A percentile compares a stretch with the other conserved stretches of the same genome.
phyloP scores from a whole-genome alignment of 2,797 vertebrate genomes.

The Pterois miles region DNA sequence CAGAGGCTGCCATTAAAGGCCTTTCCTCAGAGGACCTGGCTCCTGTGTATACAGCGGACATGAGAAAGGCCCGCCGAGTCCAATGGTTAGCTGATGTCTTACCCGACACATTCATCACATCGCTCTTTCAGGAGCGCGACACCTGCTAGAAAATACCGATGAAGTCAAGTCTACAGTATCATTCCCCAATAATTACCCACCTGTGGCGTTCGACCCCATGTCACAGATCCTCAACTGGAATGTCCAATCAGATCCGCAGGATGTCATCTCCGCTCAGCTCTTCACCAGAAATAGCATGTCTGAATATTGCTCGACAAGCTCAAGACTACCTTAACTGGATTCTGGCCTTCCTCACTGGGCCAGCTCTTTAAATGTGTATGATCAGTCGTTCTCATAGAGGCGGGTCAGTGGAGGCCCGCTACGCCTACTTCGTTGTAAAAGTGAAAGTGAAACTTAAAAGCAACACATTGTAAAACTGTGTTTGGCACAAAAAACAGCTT shows the following conservation, averaged over 20 bases:
- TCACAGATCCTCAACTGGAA: background rate
- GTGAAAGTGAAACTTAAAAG: too few relatives aligned
- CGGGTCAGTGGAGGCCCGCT: too few relatives aligned
- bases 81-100: background rate
- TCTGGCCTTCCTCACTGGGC: slow-evolving; percentile 1
- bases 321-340: slow-evolving; percentile 10
- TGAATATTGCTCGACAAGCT: slow-evolving; percentile 25
- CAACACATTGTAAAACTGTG: too few relatives aligned
- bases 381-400: too few relatives aligned
- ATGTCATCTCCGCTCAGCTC: too few relatives aligned
- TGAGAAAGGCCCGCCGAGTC: background rate
- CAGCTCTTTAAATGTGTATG: too few relatives aligned
- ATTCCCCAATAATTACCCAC: background rate
- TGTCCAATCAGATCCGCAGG: too few relatives aligned
- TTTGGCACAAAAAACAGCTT: too few relatives aligned
- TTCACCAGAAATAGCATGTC: too few relatives aligned
- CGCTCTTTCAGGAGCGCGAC: background rate
- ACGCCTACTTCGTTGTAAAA: too few relatives aligned
- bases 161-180: background rate
- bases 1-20: slow-evolving; percentile 5
- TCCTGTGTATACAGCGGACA: background rate
- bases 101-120: background rate
- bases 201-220: background rate
- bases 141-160: background rate
- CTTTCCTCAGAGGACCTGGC: slow-evolving; percentile 5